Evolutionary conservation across 2,888 invertebrate species (phyloP), one percentile per base, ranked within the genome.

Genomic region (Aporophyla lueneburgensis): DNA sequence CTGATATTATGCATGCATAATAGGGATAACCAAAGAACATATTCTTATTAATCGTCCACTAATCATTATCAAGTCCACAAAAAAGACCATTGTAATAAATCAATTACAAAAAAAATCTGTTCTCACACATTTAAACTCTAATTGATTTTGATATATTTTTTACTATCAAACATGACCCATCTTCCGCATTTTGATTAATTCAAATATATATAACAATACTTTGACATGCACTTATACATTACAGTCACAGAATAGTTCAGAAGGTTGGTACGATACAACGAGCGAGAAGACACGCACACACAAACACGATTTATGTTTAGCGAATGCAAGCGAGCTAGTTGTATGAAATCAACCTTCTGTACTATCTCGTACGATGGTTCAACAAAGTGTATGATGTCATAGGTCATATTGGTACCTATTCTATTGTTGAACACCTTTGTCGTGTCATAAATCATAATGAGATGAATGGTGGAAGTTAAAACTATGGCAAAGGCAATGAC

Each of bases 331-430:
- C 24, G 21, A 9, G 58, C 14, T 53, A 5, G 5, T 19, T 3
- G 21, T 61, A 21, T 54, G 14, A 1, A 49, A 2, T 5, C 7
- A 7, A 27, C 43, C 59, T 78, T 78, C 27, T 78, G 53, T 7
- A n/a, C 40, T n/a, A 7, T 33, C 12, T 7, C 74, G 9, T 54
- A 9, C 3, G 33, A 46, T 27, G 33, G 46, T 88, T 87, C 70
- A 83, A 69, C 78, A 91, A 89, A 92, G 92, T 91, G 88, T 89
- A 88, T 95, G 93, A 95, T 93, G 92, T 95, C 94, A 96, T 95
- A 95, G 94, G 94, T 95, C 93, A 93, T 54, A 80, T 69, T 71
- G 58, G 76, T 75, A 91, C 91, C 89, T 87, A 91, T 92, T 92
- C 91, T 90, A 91, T 94, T 94, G 92, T 94, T 91, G 85, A 89